Percentiles rank a stretch among this genome's conserved stretches.
Evolutionary conservation across 2,888 invertebrate species (phyloP).

Genomic region (Thera obeliscata): DNA sequence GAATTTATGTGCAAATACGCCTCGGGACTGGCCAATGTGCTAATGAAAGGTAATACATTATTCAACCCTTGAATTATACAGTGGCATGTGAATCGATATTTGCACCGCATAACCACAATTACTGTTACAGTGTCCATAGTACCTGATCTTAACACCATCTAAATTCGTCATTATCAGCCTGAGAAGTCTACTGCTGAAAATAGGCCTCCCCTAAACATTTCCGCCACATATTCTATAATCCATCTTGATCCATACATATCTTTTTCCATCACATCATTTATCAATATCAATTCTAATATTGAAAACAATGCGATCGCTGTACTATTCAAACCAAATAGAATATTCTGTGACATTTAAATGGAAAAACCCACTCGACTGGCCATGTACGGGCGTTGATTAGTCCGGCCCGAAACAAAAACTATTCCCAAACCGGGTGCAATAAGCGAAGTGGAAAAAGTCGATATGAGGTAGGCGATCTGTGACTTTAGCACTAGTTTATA

Average conservation of each 20-base stretch:
- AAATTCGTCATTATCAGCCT: background rate
- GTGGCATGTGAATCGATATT: constrained; percentile 84
- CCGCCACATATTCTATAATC: too few relatives aligned
- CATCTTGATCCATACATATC: too few relatives aligned
- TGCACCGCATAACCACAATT: constrained; percentile 80
- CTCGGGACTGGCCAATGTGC: constrained; percentile 81
- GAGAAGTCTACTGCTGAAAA: too few relatives aligned
- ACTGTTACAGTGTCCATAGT: constrained; percentile 48
- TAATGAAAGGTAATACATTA: constrained; percentile 84
- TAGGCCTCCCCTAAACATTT: too few relatives aligned
- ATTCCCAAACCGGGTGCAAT: constrained; percentile 76
- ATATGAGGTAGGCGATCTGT: constrained; percentile 69
- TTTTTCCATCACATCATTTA: background rate
- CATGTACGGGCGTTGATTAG: constrained; percentile 79
- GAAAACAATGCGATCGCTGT: constrained; percentile 46
- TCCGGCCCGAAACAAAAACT: constrained; percentile 77
- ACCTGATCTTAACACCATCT: constrained; percentile 8
- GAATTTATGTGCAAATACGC: constrained; percentile 84
- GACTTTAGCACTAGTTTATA: constrained; percentile 9
- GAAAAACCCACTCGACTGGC: constrained; percentile 60
- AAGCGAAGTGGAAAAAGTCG: constrained; percentile 82
- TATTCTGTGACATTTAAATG: constrained; percentile 60
- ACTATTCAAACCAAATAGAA: constrained; percentile 48
- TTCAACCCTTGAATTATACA: constrained; percentile 84
- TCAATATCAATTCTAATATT: constrained; percentile 27